Base-by-base conservation (phyloP, 2,888 invertebrate species). In the Drosophila emarginata region DNA sequence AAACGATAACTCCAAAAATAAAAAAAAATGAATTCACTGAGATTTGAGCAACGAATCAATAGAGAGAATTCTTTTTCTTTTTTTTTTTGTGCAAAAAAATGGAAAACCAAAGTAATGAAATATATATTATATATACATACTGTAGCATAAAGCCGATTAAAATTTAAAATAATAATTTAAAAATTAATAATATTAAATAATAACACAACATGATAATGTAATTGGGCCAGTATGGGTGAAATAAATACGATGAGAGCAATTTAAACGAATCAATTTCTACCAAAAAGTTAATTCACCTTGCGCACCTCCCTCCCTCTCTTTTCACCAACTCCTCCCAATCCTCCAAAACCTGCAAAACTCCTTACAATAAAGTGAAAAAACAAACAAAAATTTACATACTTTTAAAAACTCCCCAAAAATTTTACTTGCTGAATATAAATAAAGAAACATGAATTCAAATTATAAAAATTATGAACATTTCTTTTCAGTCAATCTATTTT, bases 351-450 rank as follows among this genome's bases (percentile, higher is more conserved):
- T n/a, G 26, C 18, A 51, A 51, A 40, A 4, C 7, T 14, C n/a
- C 40, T 2, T 6, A n/a, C 4, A 40, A 40, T 1, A 40, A n/a
- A 40, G 1, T 6, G 15, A 40, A 40, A 40, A 40, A 40, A 7
- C 12, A 51, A 51, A 12, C n/a, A n/a, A n/a, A n/a, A n/a, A n/a
- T n/a, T n/a, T n/a, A n/a, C n/a, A n/a, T 4, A 23, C 21, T 5
- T 26, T 26, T 26, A 26, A 26, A 26, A 26, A 26, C 26, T 26
- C 26, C 26, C 26, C 4, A 61, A 53, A 52, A 51, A 60, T 61
- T 61, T 61, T 61, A 61, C 61, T 61, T 51, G 52, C 61, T 61
- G 61, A 61, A 52, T 61, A 52, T 4, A 37, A 37, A 52, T 52
- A 61, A 61, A 61, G 52, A 61, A n/a, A 61, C 39, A 61, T 26